Evolutionary conservation across 2,797 vertebrate species (phyloP).

Genomic region (Hippopotamyrus pictus): DNA sequence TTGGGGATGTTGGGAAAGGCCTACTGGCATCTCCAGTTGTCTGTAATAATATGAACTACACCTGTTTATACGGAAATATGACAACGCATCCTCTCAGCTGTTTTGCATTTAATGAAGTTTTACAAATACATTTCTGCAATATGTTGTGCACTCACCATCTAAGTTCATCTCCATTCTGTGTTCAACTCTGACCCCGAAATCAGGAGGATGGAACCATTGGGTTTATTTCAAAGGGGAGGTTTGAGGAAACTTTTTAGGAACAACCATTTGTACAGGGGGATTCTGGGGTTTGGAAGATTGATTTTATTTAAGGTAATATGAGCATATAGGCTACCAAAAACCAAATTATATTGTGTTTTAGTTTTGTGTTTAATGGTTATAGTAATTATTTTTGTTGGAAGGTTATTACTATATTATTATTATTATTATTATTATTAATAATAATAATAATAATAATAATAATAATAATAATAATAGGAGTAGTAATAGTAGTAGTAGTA

Average conservation of each 20-base stretch:
- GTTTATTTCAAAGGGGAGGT: too few relatives aligned
- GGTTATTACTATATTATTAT: neutral
- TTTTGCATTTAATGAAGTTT: neutral
- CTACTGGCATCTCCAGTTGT: neutral
- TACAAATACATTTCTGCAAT: neutral
- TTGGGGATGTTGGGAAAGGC: neutral
- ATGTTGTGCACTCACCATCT: too few relatives aligned
- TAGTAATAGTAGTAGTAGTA: too few relatives aligned
- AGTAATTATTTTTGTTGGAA: neutral
- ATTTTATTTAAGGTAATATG: too few relatives aligned
- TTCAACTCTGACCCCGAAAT: too few relatives aligned
- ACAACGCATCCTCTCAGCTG: neutral
- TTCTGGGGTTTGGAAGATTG: too few relatives aligned
- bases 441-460: too few relatives aligned
- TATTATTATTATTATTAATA: neutral
- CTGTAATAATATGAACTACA: neutral
- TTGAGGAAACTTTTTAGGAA: too few relatives aligned
- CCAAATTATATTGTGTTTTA: neutral
- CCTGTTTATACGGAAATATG: neutral
- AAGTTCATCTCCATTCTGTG: too few relatives aligned
- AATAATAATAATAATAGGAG: too few relatives aligned
- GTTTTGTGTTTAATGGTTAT: neutral
- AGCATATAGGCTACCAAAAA: neutral
- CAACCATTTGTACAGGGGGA: too few relatives aligned
- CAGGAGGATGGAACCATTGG: too few relatives aligned